Percentiles rank a stretch among this genome's conserved stretches.
phyloP scores from a whole-genome alignment of 92 coral and sea anemone species.

The Hydrozoanthus gracilis region DNA sequence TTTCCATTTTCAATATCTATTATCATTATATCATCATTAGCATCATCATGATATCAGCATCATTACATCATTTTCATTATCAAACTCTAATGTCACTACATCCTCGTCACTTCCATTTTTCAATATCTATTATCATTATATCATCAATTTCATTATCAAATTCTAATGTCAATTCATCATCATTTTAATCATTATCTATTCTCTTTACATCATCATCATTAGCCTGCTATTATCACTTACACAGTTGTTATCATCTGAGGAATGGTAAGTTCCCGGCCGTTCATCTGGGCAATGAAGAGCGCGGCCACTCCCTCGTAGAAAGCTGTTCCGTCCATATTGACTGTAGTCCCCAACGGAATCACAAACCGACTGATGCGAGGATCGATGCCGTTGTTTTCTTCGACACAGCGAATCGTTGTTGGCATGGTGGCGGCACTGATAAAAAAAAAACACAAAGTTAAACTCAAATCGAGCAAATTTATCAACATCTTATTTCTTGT shows the following conservation, averaged over 20 bases:
- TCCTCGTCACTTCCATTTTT: not conserved
- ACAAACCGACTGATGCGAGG: constrained; percentile 84
- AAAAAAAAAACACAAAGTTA: not conserved
- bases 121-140: too few species aligned
- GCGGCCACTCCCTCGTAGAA: constrained; percentile 91
- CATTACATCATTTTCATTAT: not conserved
- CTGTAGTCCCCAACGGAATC: constrained; percentile 89
- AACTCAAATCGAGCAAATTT: not conserved
- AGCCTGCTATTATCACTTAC: constrained; percentile 56
- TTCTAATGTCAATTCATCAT: not conserved
- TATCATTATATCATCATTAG: too few species aligned
- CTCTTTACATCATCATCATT: too few species aligned
- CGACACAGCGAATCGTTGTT: constrained; percentile 87
- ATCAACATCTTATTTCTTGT: too few species aligned
- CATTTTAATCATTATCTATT: not conserved
- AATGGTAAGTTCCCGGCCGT: constrained; percentile 70
- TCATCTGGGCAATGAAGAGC: constrained; percentile 92
- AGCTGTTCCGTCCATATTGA: constrained; percentile 98
- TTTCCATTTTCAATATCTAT: not conserved
- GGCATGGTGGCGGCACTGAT: constrained; percentile 93
- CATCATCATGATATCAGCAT: not conserved
- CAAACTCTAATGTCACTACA: not conserved
- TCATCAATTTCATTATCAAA: too few species aligned
- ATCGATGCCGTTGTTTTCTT: constrained; percentile 80
- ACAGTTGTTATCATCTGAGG: constrained; percentile 91